Evolutionary conservation across 2,888 invertebrate species (phyloP), one percentile per base, ranked within the genome.

Genomic region (Hirudinaria manillensis): DNA sequence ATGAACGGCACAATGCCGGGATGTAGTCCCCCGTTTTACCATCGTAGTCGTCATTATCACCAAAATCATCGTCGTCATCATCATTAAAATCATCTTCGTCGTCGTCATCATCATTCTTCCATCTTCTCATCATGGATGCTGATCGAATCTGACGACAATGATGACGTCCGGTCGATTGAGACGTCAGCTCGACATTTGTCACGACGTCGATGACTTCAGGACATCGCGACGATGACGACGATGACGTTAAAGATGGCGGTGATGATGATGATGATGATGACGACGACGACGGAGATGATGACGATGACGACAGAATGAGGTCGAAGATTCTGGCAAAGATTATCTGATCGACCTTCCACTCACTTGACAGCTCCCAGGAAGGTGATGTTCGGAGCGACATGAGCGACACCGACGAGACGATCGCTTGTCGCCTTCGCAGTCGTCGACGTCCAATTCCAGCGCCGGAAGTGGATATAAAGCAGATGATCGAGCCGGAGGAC

Each of bases 191-290:
- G 61, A 61, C 29, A 29, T 6, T 61, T 24, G 61, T 7, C 6
- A 16, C 13, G 56, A 27, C 27, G 56, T 7, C 27, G 56, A 56
- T 56, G 56, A 56, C 10, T 36, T 61, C 21, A 61, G 10, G 45
- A 45, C 45, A 16, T 45, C 45, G n/a, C 1, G 19, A 29, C 29
- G 10, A 4, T n/a, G 56, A 27, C 13, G 56, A 56, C 21, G 56
- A 24, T 13, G 27, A 27, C 27, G 56, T 7, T 56, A 16, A 56
- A 3, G 56, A 56, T 56, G 56, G 13, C 27, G 56, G 13, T 56
- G 56, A 56, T 56, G 56, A 56, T 13, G 56, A 56, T 13, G 56
- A 56, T 56, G 56, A 56, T 13, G 56, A 56, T 56, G 56, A 56
- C 13, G 56, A 56, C 27, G 56, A 56, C 13, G 56, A 56, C 13